A percentile compares a stretch with the other conserved stretches of the same genome.
Conservation (phyloP, 2,888 invertebrate species). For the Helleia helle region DNA sequence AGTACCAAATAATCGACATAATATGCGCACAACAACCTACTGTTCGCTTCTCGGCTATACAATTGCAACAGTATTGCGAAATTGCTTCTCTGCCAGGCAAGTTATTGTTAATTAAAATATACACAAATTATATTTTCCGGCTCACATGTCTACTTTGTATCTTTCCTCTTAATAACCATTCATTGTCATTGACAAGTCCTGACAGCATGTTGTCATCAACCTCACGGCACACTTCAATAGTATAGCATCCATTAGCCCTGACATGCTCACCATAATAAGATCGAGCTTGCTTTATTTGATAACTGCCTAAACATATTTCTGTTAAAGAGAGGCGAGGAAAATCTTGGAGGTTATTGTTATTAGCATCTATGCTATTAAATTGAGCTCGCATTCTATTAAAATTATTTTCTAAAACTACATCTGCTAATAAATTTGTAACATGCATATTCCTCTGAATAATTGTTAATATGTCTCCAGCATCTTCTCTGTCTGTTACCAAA, state of each 20-base stretch:
- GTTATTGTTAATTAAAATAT: too few relatives aligned
- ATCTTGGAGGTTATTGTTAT: neutral
- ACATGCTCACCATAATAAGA: too few relatives aligned
- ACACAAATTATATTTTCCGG: too few relatives aligned
- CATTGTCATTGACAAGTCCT: too few relatives aligned
- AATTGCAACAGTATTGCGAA: conserved; percentile 1
- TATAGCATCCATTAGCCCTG: too few relatives aligned
- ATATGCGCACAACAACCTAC: conserved; percentile 14
- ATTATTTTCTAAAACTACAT: conserved; percentile 4
- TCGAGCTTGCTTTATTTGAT: neutral
- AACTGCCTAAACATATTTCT: neutral
- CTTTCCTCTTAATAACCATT: too few relatives aligned
- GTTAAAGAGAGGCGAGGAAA: neutral
- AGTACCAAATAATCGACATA: conserved; percentile 12
- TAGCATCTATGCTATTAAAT: neutral
- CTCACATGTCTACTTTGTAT: too few relatives aligned
- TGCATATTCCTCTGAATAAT: neutral
- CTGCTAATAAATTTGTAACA: conserved; percentile 4
- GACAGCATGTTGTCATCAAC: too few relatives aligned
- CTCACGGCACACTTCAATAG: too few relatives aligned
- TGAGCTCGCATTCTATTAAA: conserved; percentile 6
- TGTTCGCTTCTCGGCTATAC: conserved; percentile 8
- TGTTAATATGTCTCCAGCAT: neutral
- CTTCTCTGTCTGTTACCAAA: neutral
- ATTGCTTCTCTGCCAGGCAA: too few relatives aligned